Evolutionary conservation across 2,113 vertebrate genomes (phyloP).

Genomic region (Phalacrocorax aristotelis): DNA sequence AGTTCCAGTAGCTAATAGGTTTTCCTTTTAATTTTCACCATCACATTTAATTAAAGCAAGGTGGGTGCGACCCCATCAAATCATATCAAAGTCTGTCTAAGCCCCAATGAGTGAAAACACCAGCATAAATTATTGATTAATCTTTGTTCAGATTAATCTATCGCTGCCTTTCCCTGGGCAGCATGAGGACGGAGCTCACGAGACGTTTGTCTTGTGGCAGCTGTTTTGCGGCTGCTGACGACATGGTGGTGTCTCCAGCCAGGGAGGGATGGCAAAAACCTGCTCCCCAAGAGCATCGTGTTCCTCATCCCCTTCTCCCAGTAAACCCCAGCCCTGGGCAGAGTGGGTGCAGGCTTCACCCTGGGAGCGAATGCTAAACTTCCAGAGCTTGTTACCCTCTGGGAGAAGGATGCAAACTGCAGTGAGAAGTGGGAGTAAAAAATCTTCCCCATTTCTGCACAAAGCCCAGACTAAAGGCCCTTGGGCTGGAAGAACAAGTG

Average conservation of each 20-base stretch:
- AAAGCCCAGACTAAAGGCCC: not conserved
- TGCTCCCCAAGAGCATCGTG: not conserved
- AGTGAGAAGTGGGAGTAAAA: not conserved
- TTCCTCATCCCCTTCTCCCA: not conserved
- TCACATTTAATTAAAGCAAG: slow-evolving; percentile 73
- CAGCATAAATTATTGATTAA: slow-evolving; percentile 72
- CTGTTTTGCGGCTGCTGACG: not conserved
- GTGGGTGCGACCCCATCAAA: slow-evolving; percentile 67
- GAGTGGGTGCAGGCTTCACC: not conserved
- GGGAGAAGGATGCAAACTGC: not conserved
- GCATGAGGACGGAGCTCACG: not conserved
- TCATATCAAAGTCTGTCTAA: slow-evolving; percentile 47
- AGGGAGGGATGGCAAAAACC: not conserved
- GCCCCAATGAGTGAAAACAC: slow-evolving; percentile 35
- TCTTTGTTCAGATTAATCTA: slow-evolving; percentile 66
- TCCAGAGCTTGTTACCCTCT: not conserved
- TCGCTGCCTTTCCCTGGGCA: slow-evolving; percentile 40
- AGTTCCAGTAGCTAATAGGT: not conserved
- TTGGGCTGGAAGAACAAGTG: not conserved
- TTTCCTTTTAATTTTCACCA: slow-evolving; percentile 68
- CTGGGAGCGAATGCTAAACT: not conserved
- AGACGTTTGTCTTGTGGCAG: not conserved
- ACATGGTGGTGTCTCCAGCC: not conserved
- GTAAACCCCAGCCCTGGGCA: not conserved
- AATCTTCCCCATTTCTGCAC: not conserved